Evolutionary conservation across 53 echinoderm and acorn worm genomes (phyloP), one percentile per base, ranked within the genome.

Genomic region (Henricia sp.): DNA sequence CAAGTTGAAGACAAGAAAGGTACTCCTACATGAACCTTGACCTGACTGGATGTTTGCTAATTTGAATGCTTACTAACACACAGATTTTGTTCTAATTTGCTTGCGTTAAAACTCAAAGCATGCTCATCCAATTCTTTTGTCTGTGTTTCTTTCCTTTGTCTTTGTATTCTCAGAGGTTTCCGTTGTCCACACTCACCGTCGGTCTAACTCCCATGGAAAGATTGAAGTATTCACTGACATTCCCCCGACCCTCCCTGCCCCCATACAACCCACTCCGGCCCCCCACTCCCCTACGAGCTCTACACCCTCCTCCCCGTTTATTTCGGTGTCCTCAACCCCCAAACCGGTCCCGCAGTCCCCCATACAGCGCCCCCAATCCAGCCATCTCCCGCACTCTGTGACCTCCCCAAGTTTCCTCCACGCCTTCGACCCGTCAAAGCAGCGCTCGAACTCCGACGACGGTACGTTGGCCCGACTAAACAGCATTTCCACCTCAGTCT

Each of bases 141-240:
- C 62, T 60, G 6, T 60, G 1, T 6, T 3, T 60, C 24, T 60
- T 14, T 60, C 17, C 17, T 17, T 17, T 3, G 17, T 60, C 44
- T n/a, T n/a, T 37, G 24, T 38, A 36, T 50, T 55, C 53, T 58
- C 74, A 88, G 87, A 86, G 84, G 50, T 68, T 88, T 71, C 83
- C 37, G 40, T 72, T 17, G 73, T 71, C 24, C 68, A 92, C 42
- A 67, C 92, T 32, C 95, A 95, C 82, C 92, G 89, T 29, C 90
- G 92, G 9, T 62, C 90, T 87, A 84, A 87, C 52, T 95, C 92
- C 50, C 85, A 95, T 30, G 95, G 95, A 26, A 76, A 85, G 44
- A 92, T 95, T 40, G 71, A 65, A 4, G 65, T 84, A 36, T 75
- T 74, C 65, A 69, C 53, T 24, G 51, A 71, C 48, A 57, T 72